Percentiles rank a stretch among this genome's conserved stretches.
Conservation (phyloP, 2,888 invertebrate genomes). For the Odontothrips loti region DNA sequence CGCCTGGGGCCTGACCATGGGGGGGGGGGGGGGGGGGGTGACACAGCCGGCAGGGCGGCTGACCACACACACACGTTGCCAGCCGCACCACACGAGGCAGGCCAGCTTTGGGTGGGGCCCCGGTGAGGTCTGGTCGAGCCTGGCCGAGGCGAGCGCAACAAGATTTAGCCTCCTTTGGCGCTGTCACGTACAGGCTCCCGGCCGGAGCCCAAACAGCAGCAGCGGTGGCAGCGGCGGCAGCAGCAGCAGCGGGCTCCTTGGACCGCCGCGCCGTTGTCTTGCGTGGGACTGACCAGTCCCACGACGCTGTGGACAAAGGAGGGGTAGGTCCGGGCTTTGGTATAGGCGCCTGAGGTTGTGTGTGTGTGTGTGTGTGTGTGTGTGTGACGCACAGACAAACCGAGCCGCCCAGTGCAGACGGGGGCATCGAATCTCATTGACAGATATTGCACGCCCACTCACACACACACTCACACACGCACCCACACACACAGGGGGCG, state of each 20-base stretch:
- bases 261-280: background rate
- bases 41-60: no score
- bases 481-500: no score
- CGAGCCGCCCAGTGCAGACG: background rate
- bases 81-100: no score
- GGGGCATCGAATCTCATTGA: slow-evolving; percentile 7
- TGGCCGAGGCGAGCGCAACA: background rate
- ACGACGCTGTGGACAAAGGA: background rate
- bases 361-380: background rate
- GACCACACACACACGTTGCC: background rate
- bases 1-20: no score
- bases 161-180: slow-evolving; percentile 21
- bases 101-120: no score
- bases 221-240: background rate
- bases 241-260: background rate
- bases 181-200: background rate
- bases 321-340: no score
- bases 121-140: no score
- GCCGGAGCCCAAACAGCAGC: background rate
- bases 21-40: no score
- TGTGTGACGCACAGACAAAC: background rate
- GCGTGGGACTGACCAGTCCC: background rate
- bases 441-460: background rate
- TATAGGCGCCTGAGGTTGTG: background rate
- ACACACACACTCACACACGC: no score